A percentile compares a stretch with the other conserved stretches of the same genome.
phyloP scores from a whole-genome alignment of 2,113 vertebrate genomes.

The Eupsittula cactorum region DNA sequence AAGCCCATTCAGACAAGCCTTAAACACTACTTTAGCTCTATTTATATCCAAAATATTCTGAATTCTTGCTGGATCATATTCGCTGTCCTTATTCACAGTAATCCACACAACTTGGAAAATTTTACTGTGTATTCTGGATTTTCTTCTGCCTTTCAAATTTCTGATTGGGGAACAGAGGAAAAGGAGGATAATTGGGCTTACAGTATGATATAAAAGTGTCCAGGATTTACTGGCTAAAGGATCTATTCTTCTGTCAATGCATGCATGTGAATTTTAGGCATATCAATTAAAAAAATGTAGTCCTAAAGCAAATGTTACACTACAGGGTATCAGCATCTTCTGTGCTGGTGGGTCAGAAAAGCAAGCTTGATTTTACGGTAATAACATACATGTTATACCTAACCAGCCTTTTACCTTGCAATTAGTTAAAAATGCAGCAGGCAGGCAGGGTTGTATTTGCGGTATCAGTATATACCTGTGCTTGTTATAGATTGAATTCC shows the following conservation, averaged over 20 bases:
- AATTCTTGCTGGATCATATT: background rate
- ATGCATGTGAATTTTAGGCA: background rate
- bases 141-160: background rate
- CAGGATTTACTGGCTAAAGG: background rate
- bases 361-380: background rate
- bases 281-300: background rate
- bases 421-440: background rate
- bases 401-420: background rate
- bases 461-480: conserved; percentile 9
- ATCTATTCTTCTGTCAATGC: background rate
- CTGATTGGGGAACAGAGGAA: background rate
- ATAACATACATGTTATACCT: background rate
- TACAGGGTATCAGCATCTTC: conserved; percentile 1
- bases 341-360: background rate
- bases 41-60: background rate
- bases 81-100: background rate
- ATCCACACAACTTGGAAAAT: background rate
- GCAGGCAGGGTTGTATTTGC: background rate
- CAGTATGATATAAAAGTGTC: background rate
- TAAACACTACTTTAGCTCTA: background rate
- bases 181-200: background rate
- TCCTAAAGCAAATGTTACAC: background rate
- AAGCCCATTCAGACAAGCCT: background rate
- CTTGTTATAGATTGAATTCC: conserved; percentile 38
- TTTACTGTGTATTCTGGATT: background rate